phyloP scores from a whole-genome alignment of 2,797 vertebrate species.

The Phrynocephalus guinanensis region DNA sequence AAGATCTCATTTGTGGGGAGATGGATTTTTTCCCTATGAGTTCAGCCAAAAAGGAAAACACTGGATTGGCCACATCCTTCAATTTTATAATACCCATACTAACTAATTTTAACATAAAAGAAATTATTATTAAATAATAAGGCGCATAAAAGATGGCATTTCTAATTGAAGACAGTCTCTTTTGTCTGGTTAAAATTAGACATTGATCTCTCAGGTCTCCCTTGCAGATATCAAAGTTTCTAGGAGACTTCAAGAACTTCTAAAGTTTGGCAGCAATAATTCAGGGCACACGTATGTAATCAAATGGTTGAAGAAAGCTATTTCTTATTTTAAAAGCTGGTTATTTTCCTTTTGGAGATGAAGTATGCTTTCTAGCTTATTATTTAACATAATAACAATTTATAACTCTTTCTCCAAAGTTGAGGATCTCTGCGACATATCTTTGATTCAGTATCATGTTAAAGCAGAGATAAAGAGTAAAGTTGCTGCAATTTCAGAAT shows the following conservation, averaged over 20 bases:
- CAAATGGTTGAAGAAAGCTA: slow-evolving; percentile 26
- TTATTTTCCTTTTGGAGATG: slow-evolving; percentile 6
- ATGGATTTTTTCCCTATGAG: slow-evolving; percentile 32
- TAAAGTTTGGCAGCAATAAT: slow-evolving; percentile 30
- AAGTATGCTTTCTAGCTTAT: slow-evolving; percentile 33
- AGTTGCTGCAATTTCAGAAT: not conserved
- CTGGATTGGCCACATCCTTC: slow-evolving; percentile 35
- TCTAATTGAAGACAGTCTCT: slow-evolving; percentile 34
- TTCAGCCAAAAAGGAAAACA: slow-evolving; percentile 50
- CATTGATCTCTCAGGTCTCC: slow-evolving; percentile 29
- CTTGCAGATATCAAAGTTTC: slow-evolving; percentile 26
- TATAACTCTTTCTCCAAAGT: not conserved
- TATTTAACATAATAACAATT: slow-evolving; percentile 20
- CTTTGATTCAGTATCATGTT: not conserved
- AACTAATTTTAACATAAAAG: slow-evolving; percentile 39
- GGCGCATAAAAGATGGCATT: slow-evolving; percentile 40
- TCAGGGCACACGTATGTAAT: slow-evolving; percentile 13
- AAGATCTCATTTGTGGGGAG: slow-evolving; percentile 43
- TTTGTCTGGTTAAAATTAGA: slow-evolving; percentile 46
- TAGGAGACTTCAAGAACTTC: slow-evolving; percentile 17
- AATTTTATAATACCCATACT: slow-evolving; percentile 45
- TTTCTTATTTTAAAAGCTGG: slow-evolving; percentile 30
- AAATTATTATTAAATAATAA: slow-evolving; percentile 49
- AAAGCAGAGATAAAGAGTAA: not conserved
- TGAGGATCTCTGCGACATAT: not conserved